phyloP scores from a whole-genome alignment of 2,797 vertebrate species.

The Tapirus indicus region DNA sequence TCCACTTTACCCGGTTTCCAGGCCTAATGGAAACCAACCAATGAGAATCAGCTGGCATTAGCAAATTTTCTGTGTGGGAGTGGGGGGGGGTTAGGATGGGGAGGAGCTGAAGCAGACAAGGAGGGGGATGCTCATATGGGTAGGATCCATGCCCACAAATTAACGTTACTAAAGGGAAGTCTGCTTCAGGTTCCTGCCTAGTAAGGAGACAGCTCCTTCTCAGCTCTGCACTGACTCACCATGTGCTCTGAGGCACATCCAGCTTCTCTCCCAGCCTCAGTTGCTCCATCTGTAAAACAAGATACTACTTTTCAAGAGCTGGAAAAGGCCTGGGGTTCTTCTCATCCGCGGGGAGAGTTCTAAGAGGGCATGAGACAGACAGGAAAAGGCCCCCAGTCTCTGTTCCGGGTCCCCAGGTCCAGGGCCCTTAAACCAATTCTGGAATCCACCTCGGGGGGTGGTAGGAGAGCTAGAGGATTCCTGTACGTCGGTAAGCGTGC shows the following conservation, averaged over 20 bases:
- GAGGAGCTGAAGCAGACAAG: neutral
- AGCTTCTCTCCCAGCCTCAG: neutral
- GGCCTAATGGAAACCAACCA: neutral
- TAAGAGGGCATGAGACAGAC: neutral
- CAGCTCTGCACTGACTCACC: neutral
- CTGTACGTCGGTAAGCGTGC: neutral
- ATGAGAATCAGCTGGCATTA: neutral
- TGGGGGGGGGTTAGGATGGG: neutral
- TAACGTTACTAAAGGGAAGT: neutral
- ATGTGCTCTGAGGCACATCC: too few relatives aligned
- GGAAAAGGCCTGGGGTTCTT: neutral
- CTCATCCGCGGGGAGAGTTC: neutral
- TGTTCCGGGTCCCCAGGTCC: neutral
- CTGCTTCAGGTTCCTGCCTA: neutral
- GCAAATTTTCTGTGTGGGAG: neutral
- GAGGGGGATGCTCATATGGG: neutral
- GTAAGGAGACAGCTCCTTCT: too few relatives aligned
- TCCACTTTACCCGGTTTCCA: neutral
- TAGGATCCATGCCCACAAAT: neutral
- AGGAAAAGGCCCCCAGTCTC: neutral
- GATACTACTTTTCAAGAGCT: neutral
- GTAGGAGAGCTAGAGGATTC: neutral
- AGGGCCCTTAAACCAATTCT: neutral
- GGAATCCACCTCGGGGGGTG: neutral
- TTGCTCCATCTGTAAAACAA: slow-evolving; percentile 32